Base-by-base conservation (phyloP, 2,888 invertebrate genomes). In the Nebria salina region DNA sequence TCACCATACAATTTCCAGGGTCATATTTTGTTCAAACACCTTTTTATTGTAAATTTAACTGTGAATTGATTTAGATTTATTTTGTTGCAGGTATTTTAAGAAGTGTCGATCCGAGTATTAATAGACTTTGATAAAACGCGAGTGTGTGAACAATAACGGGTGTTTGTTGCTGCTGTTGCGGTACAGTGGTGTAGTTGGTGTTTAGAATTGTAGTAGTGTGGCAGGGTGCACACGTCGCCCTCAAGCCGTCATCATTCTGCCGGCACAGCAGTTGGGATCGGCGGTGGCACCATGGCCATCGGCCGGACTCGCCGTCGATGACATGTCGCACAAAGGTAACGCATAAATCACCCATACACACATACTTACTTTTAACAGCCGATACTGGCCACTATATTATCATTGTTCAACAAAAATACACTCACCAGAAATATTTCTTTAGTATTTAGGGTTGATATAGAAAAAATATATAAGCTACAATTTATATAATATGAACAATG, bases 321-420 rank as follows among this genome's bases (percentile, higher is more conserved):
- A 95, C 87, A 93, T 95, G 91, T 94, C 95, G 86, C 95, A 95
- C 91, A 95, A 95, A 93, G 95, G 95, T 95, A 93, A 93, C 20
- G 15, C 75, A 54, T 41, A 43, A n/a, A 72, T 72, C 25, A 72
- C 41, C 41, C 72, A 34, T 72, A 72, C 15, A 73, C 7, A 9
- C 41, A n/a, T 15, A 26, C 20, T 20, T 26, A 70, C 70, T 15
- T 70, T 11, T 25, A 68, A 5, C 13, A 68, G 2, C 13, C 68
- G 11, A 25, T 68, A 68, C 15, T 68, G 7, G 11, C n/a, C 25
- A 68, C 6, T 25, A 68, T 68, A 68, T 68, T 68, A 68, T 25
- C 68, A 25, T 68, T 54, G 54, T 54, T 54, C 54, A 13, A 54
- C 54, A 6, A 54, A 54, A 54, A 3, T 54, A 8, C 2, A 54